A percentile compares a stretch with the other conserved stretches of the same genome.
Conservation (phyloP, 2,797 vertebrate genomes). For the Platalea minor region DNA sequence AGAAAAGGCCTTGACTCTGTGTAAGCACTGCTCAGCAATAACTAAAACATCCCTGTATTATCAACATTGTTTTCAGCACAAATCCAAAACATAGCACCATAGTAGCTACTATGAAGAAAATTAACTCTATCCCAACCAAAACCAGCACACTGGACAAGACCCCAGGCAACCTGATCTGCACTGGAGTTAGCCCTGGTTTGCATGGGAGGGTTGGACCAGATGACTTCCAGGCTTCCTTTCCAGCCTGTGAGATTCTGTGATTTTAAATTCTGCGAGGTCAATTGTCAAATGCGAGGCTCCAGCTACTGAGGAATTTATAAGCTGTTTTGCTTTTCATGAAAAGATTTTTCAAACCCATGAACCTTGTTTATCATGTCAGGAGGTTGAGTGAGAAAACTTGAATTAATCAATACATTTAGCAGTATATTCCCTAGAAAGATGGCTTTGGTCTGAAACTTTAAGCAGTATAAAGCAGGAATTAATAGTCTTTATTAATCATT, state of each 20-base stretch:
- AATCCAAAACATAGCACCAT: no score
- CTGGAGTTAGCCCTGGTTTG: background rate
- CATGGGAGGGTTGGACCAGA: rapidly evolving
- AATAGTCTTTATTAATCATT: background rate
- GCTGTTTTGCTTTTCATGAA: background rate
- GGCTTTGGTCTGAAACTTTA: background rate
- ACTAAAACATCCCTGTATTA: no score
- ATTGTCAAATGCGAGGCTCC: background rate
- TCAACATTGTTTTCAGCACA: no score
- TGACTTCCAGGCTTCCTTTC: background rate
- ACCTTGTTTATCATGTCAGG: background rate
- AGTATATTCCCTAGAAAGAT: background rate
- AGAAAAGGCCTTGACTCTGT: no score
- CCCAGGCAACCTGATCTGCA: background rate
- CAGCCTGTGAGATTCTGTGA: background rate
- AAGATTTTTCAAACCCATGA: background rate
- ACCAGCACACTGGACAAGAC: background rate
- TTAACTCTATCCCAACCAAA: no score
- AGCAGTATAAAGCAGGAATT: background rate
- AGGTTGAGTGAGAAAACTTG: background rate
- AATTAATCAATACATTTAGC: background rate
- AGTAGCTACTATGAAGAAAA: no score
- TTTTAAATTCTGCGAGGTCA: background rate
- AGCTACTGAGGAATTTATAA: background rate
- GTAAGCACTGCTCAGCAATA: no score